Percentiles rank a stretch among this genome's conserved stretches.
Conservation (phyloP, 2,888 invertebrate genomes). For the Junonia oenone region DNA sequence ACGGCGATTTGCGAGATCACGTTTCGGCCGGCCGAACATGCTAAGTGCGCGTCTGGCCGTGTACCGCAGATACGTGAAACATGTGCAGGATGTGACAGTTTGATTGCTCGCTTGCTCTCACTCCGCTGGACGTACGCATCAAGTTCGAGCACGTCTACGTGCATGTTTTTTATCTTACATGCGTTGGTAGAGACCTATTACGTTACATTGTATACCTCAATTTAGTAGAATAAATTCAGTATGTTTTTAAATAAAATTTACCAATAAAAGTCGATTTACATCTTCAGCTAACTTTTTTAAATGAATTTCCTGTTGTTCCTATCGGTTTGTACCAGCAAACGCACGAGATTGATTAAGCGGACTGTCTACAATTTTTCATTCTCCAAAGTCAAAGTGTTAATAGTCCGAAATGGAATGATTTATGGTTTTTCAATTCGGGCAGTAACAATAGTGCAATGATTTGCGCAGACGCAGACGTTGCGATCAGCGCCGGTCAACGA, state of each 20-base stretch:
- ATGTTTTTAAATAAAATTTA: no score
- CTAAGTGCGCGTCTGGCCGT: conserved; percentile 68
- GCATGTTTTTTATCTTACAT: conserved; percentile 2
- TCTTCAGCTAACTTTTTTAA: no score
- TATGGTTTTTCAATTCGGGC: conserved; percentile 27
- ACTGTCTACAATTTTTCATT: conserved; percentile 7
- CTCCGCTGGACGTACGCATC: conserved; percentile 1
- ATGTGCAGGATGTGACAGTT: conserved; percentile 34
- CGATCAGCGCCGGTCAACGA: conserved; percentile 13
- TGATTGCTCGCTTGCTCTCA: conserved; percentile 20
- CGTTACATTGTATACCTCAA: no score
- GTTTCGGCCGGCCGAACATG: conserved; percentile 71
- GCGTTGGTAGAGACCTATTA: background rate
- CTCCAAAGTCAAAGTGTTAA: conserved; percentile 28
- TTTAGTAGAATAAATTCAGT: no score
- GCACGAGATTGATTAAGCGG: background rate
- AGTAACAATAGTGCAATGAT: conserved; percentile 23
- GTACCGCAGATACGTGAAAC: conserved; percentile 27
- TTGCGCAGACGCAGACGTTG: conserved; percentile 23
- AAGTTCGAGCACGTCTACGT: conserved; percentile 7
- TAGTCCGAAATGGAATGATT: conserved; percentile 29
- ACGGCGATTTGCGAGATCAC: conserved; percentile 65
- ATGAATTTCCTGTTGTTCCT: no score
- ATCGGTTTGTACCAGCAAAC: background rate
- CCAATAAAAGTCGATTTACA: background rate